Percentiles rank a stretch among this genome's conserved stretches.
Evolutionary conservation across 2,113 vertebrate genomes (phyloP).

Genomic region (Azemiops feae): DNA sequence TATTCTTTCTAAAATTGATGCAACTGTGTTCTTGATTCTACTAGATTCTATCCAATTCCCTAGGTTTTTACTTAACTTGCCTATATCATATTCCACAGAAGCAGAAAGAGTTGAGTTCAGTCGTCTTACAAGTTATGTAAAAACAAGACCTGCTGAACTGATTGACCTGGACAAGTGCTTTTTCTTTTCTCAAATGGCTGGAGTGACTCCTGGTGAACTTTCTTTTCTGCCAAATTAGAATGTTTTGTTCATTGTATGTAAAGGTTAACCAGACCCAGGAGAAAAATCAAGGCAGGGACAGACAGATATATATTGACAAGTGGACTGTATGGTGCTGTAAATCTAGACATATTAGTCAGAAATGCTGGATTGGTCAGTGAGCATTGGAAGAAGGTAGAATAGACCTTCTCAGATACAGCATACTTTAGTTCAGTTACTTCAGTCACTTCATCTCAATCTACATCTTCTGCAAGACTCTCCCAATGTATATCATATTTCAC

Average conservation of each 20-base stretch:
- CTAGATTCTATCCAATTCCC: background rate
- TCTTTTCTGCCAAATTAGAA: background rate
- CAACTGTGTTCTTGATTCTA: background rate
- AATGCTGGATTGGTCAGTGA: slow-evolving; percentile 6
- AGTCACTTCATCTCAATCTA: background rate
- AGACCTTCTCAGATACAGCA: background rate
- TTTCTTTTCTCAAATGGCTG: background rate
- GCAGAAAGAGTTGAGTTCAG: background rate
- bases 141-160: background rate
- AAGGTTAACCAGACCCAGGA: background rate
- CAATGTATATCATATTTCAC: background rate
- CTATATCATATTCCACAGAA: background rate
- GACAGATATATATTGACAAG: background rate
- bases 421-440: background rate
- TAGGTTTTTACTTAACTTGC: background rate
- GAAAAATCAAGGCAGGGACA: background rate
- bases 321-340: background rate
- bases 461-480: background rate
- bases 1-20: background rate
- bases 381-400: background rate
- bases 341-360: background rate
- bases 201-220: background rate
- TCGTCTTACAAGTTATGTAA: background rate
- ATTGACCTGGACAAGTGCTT: background rate
- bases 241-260: background rate